Evolutionary conservation across 2,797 vertebrate species (phyloP), one percentile per base, ranked within the genome.

Genomic region (Myripristis murdjan): DNA sequence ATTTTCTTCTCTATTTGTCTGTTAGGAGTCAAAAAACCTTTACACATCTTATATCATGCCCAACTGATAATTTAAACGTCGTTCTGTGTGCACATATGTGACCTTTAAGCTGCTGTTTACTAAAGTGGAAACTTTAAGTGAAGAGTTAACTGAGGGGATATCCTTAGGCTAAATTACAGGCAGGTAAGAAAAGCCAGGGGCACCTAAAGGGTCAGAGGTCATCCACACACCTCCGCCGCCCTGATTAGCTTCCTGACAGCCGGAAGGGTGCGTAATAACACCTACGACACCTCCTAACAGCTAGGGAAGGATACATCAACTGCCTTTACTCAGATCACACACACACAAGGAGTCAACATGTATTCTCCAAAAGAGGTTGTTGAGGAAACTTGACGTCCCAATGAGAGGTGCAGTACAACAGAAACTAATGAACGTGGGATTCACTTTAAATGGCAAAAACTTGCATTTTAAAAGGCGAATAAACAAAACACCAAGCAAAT

Each of bases 201-300:
- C 76, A 84, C 16, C 66, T 44, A 12, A 33, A 43, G 53, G 61
- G 83, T 83, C 82, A 89, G 18, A 88, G 88, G 77, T 87, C 82
- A 65, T 1, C 39, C 43, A 59, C 79, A 87, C 88, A 88, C 84
- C 90, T 89, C 87, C 67, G 46, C 53, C 68, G 62, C 33, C 44
- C 68, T 81, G 84, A 89, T 88, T 81, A 84, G 77, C 84, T 77
- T 85, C 81, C 84, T 87, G 75, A 84, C 69, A 73, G 68, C 73
- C 44, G 24, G 31, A 9, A n/a, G 18, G 55, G 54, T 62, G 58
- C 51, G 72, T 70, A 67, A 62, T 67, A 72, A 70, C 56, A 68
- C 55, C 66, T 66, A 47, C 12, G n/a, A n/a, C 47, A 52, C 23
- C 60, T 58, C 51, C 31, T 31, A 49, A 5, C 44, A 49, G 70